phyloP scores from a whole-genome alignment of 2,113 vertebrate genomes.

The Microtus oregoni region DNA sequence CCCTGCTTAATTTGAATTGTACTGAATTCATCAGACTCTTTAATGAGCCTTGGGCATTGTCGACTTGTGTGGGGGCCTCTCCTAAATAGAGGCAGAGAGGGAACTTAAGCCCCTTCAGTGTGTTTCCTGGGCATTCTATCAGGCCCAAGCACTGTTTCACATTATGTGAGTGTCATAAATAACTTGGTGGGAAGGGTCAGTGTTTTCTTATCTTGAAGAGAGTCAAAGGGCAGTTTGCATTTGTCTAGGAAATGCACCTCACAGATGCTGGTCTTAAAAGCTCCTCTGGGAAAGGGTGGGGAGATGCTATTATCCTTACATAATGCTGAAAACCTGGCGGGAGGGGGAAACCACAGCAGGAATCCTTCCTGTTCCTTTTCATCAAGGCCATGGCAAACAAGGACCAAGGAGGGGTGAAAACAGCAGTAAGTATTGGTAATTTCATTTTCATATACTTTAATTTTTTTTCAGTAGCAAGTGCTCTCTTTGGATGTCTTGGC shows the following conservation, averaged over 20 bases:
- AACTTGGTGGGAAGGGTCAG: slow-evolving; percentile 78
- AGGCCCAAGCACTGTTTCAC: slow-evolving; percentile 72
- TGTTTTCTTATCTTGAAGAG: slow-evolving; percentile 84
- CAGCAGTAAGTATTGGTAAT: background rate
- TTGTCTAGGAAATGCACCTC: slow-evolving; percentile 84
- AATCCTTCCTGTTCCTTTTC: slow-evolving; percentile 79
- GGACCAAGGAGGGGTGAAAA: background rate
- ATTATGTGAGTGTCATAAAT: slow-evolving; percentile 81
- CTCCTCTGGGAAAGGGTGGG: slow-evolving; percentile 80
- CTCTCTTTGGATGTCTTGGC: slow-evolving; percentile 30
- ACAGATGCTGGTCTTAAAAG: slow-evolving; percentile 83
- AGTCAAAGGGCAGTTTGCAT: slow-evolving; percentile 83
- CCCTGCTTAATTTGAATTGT: slow-evolving; percentile 70
- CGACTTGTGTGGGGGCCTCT: slow-evolving; percentile 72
- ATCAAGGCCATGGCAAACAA: slow-evolving; percentile 72
- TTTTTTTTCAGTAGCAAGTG: slow-evolving; percentile 38
- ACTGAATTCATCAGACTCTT: slow-evolving; percentile 80
- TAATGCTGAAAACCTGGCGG: slow-evolving; percentile 75
- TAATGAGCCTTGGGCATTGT: slow-evolving; percentile 77
- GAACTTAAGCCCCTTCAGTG: slow-evolving; percentile 27
- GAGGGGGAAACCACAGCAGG: slow-evolving; percentile 12
- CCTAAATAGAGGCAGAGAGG: slow-evolving; percentile 57
- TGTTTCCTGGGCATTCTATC: slow-evolving; percentile 30
- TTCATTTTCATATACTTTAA: slow-evolving; percentile 38
- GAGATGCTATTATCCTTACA: slow-evolving; percentile 82